phyloP scores from a whole-genome alignment of 2,113 vertebrate species.

The Ramphastos sulfuratus region DNA sequence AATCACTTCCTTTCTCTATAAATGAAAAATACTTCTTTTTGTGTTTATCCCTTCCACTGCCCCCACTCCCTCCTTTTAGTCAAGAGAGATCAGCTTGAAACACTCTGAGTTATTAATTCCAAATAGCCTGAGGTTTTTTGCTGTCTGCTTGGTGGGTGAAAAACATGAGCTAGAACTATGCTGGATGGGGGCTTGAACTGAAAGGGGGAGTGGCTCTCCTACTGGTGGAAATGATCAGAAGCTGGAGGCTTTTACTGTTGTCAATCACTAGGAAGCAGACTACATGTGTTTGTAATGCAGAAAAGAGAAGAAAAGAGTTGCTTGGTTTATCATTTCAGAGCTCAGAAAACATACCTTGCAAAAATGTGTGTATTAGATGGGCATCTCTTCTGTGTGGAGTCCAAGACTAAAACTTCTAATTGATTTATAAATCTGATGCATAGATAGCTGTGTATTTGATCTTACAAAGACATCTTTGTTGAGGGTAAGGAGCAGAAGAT shows the following conservation, averaged over 20 bases:
- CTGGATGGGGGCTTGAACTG: not conserved
- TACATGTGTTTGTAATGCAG: not conserved
- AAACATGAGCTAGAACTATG: not conserved
- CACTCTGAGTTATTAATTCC: not conserved
- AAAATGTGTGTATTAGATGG: not conserved
- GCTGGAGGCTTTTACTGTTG: not conserved
- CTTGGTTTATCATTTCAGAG: not conserved
- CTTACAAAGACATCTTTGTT: not conserved
- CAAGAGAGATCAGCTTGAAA: not conserved
- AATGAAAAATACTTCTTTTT: not conserved
- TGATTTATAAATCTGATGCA: not conserved
- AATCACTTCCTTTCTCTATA: not conserved
- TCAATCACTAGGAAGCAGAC: too few relatives aligned
- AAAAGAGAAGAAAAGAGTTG: not conserved
- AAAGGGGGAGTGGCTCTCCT: not conserved
- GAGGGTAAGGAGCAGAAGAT: not conserved
- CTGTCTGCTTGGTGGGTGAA: not conserved
- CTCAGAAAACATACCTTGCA: not conserved
- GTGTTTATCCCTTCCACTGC: not conserved
- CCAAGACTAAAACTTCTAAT: not conserved
- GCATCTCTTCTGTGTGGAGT: not conserved
- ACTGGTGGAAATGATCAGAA: not conserved
- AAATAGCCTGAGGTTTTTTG: not conserved
- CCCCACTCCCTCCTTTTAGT: not conserved
- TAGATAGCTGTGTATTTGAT: not conserved